These are phyloP conservation scores for Scaeva pyrastri DNA, from an alignment of 2,888 invertebrate species.

Conservation along the genomic window DNA sequence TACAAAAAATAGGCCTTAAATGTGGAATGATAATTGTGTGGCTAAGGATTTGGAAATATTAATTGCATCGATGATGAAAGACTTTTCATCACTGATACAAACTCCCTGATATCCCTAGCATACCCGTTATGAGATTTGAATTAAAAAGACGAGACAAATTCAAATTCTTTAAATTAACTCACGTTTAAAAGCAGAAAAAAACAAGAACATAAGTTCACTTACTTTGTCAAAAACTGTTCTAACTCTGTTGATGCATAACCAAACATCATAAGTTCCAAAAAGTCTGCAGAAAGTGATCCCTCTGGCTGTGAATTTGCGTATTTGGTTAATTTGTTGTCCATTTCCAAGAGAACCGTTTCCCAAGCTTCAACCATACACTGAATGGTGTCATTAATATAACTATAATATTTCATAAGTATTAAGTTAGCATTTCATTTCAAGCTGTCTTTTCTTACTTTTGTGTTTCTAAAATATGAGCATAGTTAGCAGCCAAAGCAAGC, in stretches of 20 bases:
- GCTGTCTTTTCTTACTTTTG: slow-evolving; percentile 84
- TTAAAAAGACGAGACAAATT: too few species aligned
- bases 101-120: too few species aligned
- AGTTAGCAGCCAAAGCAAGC: slow-evolving; percentile 88
- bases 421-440: background rate
- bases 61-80: background rate
- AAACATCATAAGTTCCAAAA: slow-evolving; percentile 94
- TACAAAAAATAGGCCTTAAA: background rate
- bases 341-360: slow-evolving; percentile 96
- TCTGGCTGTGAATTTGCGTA: slow-evolving; percentile 93
- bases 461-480: slow-evolving; percentile 89
- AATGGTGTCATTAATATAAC: slow-evolving; percentile 89
- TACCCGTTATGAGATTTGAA: too few species aligned
- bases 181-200: background rate
- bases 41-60: too few species aligned
- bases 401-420: slow-evolving; percentile 51
- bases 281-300: slow-evolving; percentile 94
- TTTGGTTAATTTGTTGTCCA: slow-evolving; percentile 95
- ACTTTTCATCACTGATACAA: too few species aligned
- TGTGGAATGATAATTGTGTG: too few species aligned
- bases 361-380: slow-evolving; percentile 94
- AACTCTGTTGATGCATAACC: slow-evolving; percentile 85
- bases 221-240: slow-evolving; percentile 83
- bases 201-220: slow-evolving; percentile 56
- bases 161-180: too few species aligned